Evolutionary conservation across 2,113 vertebrate species (phyloP), one percentile per base, ranked within the genome.

Genomic region (Cyphomyrus plagiostoma): DNA sequence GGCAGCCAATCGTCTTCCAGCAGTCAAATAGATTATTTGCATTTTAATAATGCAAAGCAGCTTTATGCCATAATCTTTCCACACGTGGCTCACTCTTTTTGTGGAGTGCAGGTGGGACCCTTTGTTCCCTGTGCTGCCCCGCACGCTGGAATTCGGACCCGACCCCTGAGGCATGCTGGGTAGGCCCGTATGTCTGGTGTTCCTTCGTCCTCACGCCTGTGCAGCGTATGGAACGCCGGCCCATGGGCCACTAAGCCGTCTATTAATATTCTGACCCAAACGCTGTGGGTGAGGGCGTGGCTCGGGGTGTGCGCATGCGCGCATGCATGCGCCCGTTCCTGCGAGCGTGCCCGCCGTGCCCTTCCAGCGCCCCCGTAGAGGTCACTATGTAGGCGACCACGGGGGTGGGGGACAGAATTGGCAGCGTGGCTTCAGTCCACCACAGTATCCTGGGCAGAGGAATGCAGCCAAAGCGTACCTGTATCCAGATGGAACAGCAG

Each of bases 1-100:
- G 94, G 88, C 35, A 91, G 90, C 91, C 89, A 92, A 89, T 89
- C 86, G 50, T 87, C 17, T 82, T 53, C 82, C 23, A 8, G 49
- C 85, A 87, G 48, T 53, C 50, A 87, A 56, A 53, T 87, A 9
- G 49, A 35, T 86, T 13, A 86, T 50, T 52, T n/a, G 50, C 48
- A 49, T 86, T 56, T 52, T 56, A 87, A 53, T 87, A 53, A 87
- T 87, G 85, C 46, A 52, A 52, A 86, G 45, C 23, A 88, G 53
- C 85, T 30, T 86, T 53, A 17, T 86, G 85, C 85, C 23, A 8
- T 86, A 23, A 48, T 26, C 82, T 48, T 48, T 84, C 82, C 82
- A 1, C 42, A 4, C 23, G 19, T 23, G 39, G 19, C n/a, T 21
- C 48, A 21, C 48, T 48, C 13, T 80, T 80, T 42, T 5, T 8